Conservation (phyloP, 2,888 invertebrate genomes). For the Allygus modestus region DNA sequence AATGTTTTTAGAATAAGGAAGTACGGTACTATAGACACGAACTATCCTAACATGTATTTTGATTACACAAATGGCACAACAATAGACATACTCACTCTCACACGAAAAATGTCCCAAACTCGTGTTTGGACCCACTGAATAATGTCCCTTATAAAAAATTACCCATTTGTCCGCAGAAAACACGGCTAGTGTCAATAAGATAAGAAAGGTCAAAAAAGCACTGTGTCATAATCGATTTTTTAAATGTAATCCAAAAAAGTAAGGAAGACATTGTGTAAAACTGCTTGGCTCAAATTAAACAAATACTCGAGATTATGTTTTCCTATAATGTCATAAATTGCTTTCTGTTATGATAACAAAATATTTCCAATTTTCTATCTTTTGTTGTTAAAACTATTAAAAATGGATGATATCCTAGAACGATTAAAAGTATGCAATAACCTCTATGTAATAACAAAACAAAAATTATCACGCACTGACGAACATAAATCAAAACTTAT, state of each 20-base stretch:
- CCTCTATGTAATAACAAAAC: no score
- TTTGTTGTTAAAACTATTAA: no score
- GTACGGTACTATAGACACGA: constrained; percentile 45
- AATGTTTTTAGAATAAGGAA: constrained; percentile 48
- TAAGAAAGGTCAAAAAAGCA: constrained; percentile 14
- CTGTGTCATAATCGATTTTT: background rate
- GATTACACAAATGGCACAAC: constrained; percentile 56
- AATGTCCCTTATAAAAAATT: constrained; percentile 26
- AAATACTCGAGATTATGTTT: no score
- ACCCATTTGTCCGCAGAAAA: constrained; percentile 23
- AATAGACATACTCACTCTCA: constrained; percentile 25
- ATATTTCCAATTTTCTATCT: no score
- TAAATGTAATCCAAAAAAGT: background rate
- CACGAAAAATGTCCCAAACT: constrained; percentile 15
- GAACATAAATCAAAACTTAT: no score
- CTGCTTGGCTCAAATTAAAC: background rate
- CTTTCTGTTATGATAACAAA: no score
- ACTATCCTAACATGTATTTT: constrained; percentile 57
- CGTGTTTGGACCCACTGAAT: constrained; percentile 34
- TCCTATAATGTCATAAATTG: no score
- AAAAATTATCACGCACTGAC: no score
- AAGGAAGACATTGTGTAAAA: constrained; percentile 17
- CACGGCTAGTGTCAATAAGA: constrained; percentile 6
- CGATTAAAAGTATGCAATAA: no score
- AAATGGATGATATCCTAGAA: no score